These are phyloP conservation scores for Ligdia adustata DNA, from an alignment of 2,888 invertebrate species.

Conservation along the genomic window DNA sequence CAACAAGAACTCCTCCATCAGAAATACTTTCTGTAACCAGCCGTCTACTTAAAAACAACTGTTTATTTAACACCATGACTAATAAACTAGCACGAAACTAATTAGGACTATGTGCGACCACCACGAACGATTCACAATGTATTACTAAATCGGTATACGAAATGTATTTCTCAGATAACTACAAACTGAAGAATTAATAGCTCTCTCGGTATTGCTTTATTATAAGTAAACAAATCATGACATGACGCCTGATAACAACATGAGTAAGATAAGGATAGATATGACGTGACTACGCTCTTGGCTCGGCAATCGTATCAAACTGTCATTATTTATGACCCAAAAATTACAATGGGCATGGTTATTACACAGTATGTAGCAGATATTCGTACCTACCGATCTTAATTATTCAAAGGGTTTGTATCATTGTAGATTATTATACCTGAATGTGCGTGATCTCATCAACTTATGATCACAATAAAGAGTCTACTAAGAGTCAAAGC, in stretches of 20 bases:
- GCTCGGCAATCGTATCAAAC: background rate
- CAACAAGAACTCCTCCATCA: conserved; percentile 85
- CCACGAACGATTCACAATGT: conserved; percentile 36
- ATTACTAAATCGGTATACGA: conserved; percentile 41
- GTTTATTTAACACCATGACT: conserved; percentile 53
- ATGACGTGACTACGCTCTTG: conserved; percentile 1
- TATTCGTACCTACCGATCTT: too few relatives aligned
- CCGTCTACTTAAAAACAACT: conserved; percentile 73
- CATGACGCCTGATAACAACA: conserved; percentile 25
- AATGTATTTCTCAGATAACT: conserved; percentile 31
- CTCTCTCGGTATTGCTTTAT: conserved; percentile 31
- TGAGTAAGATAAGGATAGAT: conserved; percentile 18
- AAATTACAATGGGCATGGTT: too few relatives aligned
- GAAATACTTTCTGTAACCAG: conserved; percentile 81
- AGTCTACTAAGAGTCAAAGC: conserved; percentile 7
- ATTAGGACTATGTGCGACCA: conserved; percentile 39
- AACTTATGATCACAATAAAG: conserved; percentile 6
- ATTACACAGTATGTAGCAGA: too few relatives aligned
- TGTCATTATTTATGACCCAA: conserved; percentile 12
- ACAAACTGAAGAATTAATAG: too few relatives aligned
- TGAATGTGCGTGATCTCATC: too few relatives aligned
- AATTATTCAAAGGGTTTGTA: too few relatives aligned
- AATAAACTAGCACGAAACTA: conserved; percentile 27
- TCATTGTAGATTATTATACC: too few relatives aligned
- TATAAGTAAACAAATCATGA: conserved; percentile 38